These are phyloP conservation scores for Xylophagus ater DNA, from an alignment of 2,888 invertebrate species.

Conservation along the genomic window DNA sequence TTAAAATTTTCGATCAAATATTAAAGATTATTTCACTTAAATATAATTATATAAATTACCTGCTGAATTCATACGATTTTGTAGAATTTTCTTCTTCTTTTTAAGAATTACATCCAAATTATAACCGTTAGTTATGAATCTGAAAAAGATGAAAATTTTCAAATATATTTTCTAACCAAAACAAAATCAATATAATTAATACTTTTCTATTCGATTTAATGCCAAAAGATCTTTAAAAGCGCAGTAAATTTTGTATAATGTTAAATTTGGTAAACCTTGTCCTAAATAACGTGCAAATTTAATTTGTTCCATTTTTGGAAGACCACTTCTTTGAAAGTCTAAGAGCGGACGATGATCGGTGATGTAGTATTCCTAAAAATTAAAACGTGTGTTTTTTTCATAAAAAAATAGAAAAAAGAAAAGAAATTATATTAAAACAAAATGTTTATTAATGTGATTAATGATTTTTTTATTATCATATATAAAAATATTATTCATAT, in stretches of 20 bases:
- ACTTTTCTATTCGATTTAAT: constrained; percentile 35
- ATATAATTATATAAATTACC: too few species aligned
- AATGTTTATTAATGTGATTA: neutral
- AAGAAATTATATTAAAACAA: neutral
- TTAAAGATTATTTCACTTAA: too few species aligned
- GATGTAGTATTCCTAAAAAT: constrained; percentile 35
- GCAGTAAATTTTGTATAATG: constrained; percentile 37
- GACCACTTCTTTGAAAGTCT: constrained; percentile 39
- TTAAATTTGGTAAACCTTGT: constrained; percentile 38
- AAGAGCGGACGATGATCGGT: constrained; percentile 40
- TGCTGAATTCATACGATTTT: constrained; percentile 34
- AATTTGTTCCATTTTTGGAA: constrained; percentile 38
- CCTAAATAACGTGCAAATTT: constrained; percentile 39
- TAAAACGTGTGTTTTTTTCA: neutral
- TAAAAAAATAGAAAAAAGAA: constrained; percentile 5
- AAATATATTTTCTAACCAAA: neutral
- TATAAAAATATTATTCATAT: too few species aligned
- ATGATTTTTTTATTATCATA: neutral
- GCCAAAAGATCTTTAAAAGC: constrained; percentile 36
- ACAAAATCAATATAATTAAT: constrained; percentile 16
- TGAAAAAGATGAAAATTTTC: constrained; percentile 15
- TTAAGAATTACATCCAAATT: constrained; percentile 34
- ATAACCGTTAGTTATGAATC: constrained; percentile 31
- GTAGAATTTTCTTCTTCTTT: constrained; percentile 36
- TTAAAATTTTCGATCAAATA: too few species aligned